These are phyloP conservation scores for Lysiphlebus fabarum DNA, from an alignment of 1,140 invertebrate genomes.

Conservation along the genomic window DNA sequence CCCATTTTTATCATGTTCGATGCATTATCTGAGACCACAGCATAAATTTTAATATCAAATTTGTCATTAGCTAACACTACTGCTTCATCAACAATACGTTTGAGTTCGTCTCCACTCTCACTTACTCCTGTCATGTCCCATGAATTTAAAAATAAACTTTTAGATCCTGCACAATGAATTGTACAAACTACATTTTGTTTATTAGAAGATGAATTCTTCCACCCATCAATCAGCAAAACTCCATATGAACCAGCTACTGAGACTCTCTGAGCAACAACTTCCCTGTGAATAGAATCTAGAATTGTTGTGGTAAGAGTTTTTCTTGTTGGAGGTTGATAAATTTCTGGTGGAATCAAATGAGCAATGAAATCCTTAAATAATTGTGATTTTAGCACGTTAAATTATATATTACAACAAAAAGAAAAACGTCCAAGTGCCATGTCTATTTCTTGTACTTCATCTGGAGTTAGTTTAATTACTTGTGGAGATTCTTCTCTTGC, in stretches of 20 bases:
- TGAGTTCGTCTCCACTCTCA: neutral
- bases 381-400: neutral
- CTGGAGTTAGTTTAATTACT: too few species aligned
- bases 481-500: too few species aligned
- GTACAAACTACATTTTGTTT: conserved; percentile 12
- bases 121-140: conserved; percentile 9
- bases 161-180: neutral
- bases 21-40: conserved; percentile 23
- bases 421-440: neutral
- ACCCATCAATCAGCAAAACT: conserved; percentile 9
- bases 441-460: too few species aligned
- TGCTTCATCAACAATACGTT: conserved; percentile 11
- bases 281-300: neutral
- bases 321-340: neutral
- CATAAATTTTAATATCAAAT: conserved; percentile 23
- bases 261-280: neutral
- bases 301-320: conserved; percentile 3
- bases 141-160: conserved; percentile 13
- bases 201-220: conserved; percentile 12
- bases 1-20: conserved; percentile 24
- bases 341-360: neutral
- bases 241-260: neutral
- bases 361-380: neutral
- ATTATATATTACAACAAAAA: conserved; percentile 1
- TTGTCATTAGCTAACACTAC: conserved; percentile 10